Evolutionary conservation across 2,113 vertebrate genomes (phyloP), one percentile per base, ranked within the genome.

Genomic region (Acinonyx jubatus): DNA sequence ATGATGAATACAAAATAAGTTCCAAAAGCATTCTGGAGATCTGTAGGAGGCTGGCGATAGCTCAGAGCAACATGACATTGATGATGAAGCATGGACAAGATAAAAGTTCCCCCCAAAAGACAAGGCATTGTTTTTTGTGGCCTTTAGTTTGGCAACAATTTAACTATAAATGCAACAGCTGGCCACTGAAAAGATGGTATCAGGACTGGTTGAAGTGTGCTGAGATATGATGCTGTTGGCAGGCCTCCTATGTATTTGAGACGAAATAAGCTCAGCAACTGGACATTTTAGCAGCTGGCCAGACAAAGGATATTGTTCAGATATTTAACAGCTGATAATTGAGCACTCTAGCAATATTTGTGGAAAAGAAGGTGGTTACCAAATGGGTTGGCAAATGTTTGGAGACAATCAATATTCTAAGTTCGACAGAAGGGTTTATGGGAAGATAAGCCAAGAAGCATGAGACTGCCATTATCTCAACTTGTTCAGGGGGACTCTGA

Each of bases 281-380:
- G 98, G 92, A 97, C 25, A 4, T 66, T 97, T 74, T 90, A 98
- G 97, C 98, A 98, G 97, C 98, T 98, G 98, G 57, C 74, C 96
- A 98, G 78, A 98, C 97, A 98, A 98, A 98, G 80, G 97, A 96
- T 94, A 93, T 94, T 96, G 91, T 98, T 98, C 85, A 93, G 69
- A 94, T 96, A 97, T 97, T 97, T 97, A 96, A 45, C 91, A 98
- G 82, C 87, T 97, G 97, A 98, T 96, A 97, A 98, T 95, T 98
- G 97, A 92, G 81, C 65, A 98, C 91, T 94, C 66, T 85, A 97
- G 73, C 79, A 95, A 95, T 95, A 96, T 86, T 96, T 92, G 68
- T 91, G 97, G 81, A 74, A 96, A 96, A 94, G 71, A 95, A 93
- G 96, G 52, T 97, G 66, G 63, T 68, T 92, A 85, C 80, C 61